Evolutionary conservation across 1,140 invertebrate genomes (phyloP), one percentile per base, ranked within the genome.

Genomic region (Vollenhovia emeryi): DNA sequence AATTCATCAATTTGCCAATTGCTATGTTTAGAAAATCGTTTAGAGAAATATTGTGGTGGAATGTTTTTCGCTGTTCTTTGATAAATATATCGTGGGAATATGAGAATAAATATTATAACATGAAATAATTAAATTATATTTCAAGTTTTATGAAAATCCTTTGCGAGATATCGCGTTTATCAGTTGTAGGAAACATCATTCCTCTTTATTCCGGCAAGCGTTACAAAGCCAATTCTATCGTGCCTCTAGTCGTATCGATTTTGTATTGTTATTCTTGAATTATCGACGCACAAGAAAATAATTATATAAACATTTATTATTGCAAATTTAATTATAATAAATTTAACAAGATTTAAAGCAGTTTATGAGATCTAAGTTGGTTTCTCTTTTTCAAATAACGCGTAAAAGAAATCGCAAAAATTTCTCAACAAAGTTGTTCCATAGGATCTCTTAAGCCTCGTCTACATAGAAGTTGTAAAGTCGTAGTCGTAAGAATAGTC

Each of bases 101-200:
- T 11, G 1, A 48, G 5, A 24, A 48, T 79, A 79, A 79, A 48
- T 60, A 40, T 62, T 57, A n/a, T 33, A 40, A 64, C 50, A 36
- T 50, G 21, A 15, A 36, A 66, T n/a, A 66, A 48, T 50, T 68
- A 33, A 76, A 62, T 76, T n/a, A 8, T 33, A 45, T 13, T 79
- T 50, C 13, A 52, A 43, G 13, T 45, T 21, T 62, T 30, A 30
- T 6, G 0, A 62, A 27, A 60, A 75, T 30, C 3, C 2, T 43
- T 52, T 50, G 9, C 2, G 36, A 24, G 1, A 6, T 33, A 36
- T 0, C n/a, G 9, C 0, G 43, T 30, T 79, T 21, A 45, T n/a
- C 43, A 66, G 15, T 33, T 79, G 75, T 1, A 11, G 75, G 30
- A 68, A 79, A 79, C 18, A 18, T 52, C 30, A 30, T 50, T 79